Evolutionary conservation across 1,140 invertebrate genomes (phyloP).

Genomic region (Spodoptera frugiperda): DNA sequence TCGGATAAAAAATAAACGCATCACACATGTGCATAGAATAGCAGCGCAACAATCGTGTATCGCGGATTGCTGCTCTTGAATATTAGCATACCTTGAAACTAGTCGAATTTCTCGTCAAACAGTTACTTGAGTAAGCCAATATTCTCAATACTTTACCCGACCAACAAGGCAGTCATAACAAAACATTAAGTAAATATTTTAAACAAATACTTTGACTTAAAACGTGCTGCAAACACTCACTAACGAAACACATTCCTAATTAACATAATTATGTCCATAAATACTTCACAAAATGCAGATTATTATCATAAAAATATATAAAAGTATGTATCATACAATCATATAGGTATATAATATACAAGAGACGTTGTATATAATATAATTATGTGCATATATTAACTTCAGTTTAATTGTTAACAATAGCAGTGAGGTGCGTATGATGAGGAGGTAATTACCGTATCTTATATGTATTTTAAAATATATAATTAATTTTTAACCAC

Average conservation of each 20-base stretch:
- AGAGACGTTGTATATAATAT: constrained; percentile 12
- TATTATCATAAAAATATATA: background rate
- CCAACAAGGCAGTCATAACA: no score
- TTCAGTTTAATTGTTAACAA: constrained; percentile 17
- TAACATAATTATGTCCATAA: constrained; percentile 4
- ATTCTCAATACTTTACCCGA: no score
- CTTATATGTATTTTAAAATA: background rate
- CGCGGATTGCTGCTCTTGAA: no score
- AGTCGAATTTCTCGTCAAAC: no score
- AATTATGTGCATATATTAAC: constrained; percentile 26
- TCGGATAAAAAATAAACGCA: no score
- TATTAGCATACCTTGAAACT: no score
- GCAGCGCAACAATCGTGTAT: no score
- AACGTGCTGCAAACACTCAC: background rate
- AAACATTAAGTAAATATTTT: no score
- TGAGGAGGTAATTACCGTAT: background rate
- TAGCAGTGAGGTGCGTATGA: constrained; percentile 3
- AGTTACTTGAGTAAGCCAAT: no score
- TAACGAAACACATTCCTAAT: background rate
- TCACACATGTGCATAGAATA: no score
- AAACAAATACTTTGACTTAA: no score
- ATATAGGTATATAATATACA: constrained; percentile 9
- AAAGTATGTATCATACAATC: background rate
- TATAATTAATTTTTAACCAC: background rate
- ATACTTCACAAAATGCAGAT: constrained; percentile 16